These are phyloP conservation scores for Oeneis ivallda DNA, from an alignment of 2,888 invertebrate species.

Conservation along the genomic window DNA sequence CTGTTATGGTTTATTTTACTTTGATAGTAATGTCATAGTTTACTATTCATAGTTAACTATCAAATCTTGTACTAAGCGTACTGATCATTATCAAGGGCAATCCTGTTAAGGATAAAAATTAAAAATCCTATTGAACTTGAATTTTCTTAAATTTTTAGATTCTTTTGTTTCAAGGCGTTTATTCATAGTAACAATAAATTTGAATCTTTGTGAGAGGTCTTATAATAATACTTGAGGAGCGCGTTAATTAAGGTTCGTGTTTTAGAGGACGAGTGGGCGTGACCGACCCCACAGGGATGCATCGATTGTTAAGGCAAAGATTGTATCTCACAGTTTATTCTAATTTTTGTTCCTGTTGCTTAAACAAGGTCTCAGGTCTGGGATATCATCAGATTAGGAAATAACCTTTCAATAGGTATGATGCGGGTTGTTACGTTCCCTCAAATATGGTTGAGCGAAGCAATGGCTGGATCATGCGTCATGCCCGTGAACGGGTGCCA, in stretches of 20 bases:
- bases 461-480: too few relatives aligned
- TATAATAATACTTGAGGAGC: constrained; percentile 29
- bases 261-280: constrained; percentile 57
- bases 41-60: too few relatives aligned
- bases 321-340: background rate
- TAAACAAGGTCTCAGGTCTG: background rate
- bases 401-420: too few relatives aligned
- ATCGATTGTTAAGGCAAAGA: constrained; percentile 38
- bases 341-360: background rate
- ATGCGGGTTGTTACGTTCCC: too few relatives aligned
- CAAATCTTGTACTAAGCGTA: too few relatives aligned
- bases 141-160: background rate
- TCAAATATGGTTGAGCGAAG: too few relatives aligned
- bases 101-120: background rate
- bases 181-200: constrained; percentile 23
- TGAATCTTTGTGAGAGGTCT: constrained; percentile 16
- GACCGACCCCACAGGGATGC: constrained; percentile 53
- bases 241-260: constrained; percentile 49
- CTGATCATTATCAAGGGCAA: background rate
- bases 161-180: constrained; percentile 12
- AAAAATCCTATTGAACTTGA: too few relatives aligned
- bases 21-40: too few relatives aligned
- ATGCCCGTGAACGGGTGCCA: too few relatives aligned
- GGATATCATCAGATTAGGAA: too few relatives aligned
- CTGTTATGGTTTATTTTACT: too few relatives aligned